A percentile compares a stretch with the other conserved stretches of the same genome.
phyloP scores from a whole-genome alignment of 2,888 invertebrate genomes.

The Brenthis daphne region DNA sequence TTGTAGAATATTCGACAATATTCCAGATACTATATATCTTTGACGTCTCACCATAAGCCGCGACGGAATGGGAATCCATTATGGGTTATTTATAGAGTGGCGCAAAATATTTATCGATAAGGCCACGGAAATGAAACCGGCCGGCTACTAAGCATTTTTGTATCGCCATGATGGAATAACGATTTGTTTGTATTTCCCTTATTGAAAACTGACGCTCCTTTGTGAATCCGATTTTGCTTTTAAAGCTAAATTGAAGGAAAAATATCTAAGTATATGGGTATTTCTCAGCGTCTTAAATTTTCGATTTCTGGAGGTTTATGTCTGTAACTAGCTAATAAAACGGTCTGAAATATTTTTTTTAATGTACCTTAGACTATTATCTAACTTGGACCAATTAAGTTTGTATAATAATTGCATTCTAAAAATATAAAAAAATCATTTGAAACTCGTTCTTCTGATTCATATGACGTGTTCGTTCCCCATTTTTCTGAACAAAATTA shows the following conservation, averaged over 20 bases:
- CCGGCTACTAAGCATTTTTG: slow-evolving; percentile 38
- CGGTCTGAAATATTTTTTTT: too few relatives aligned
- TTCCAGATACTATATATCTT: slow-evolving; percentile 27
- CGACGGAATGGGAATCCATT: slow-evolving; percentile 72
- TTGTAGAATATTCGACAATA: background rate
- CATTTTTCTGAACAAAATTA: too few relatives aligned
- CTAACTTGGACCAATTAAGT: too few relatives aligned
- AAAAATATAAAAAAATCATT: too few relatives aligned
- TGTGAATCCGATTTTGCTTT: slow-evolving; percentile 5
- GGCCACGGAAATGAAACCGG: slow-evolving; percentile 67
- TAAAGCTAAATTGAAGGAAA: background rate
- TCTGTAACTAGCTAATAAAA: too few relatives aligned
- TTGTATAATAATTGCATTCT: too few relatives aligned
- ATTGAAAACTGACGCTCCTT: slow-evolving; percentile 23
- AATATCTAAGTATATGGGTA: background rate
- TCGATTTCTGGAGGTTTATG: too few relatives aligned
- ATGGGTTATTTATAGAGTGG: slow-evolving; percentile 77
- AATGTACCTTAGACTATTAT: too few relatives aligned
- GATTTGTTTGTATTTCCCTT: slow-evolving; percentile 30
- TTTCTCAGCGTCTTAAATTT: too few relatives aligned
- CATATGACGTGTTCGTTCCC: too few relatives aligned
- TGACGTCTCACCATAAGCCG: slow-evolving; percentile 45
- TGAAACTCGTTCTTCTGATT: too few relatives aligned
- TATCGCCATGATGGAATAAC: slow-evolving; percentile 39
- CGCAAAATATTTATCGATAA: slow-evolving; percentile 80